These are phyloP conservation scores for Typhlichthys subterraneus DNA, from an alignment of 2,797 vertebrate genomes.

Conservation along the genomic window DNA sequence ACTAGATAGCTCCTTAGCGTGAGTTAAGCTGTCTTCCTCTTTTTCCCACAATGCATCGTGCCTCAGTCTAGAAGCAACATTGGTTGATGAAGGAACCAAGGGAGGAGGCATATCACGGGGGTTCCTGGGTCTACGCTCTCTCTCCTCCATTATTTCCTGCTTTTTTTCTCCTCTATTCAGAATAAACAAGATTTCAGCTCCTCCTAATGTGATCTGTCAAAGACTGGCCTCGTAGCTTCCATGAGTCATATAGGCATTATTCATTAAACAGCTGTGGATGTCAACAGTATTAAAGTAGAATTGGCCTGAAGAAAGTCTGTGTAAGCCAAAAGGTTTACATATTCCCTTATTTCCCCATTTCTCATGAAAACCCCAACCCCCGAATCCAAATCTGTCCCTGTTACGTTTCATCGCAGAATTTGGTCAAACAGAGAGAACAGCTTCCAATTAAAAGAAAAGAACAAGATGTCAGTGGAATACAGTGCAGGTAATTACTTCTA, in stretches of 20 bases:
- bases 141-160: not conserved
- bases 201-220: slow-evolving; percentile 53
- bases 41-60: slow-evolving; percentile 7
- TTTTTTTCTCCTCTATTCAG: slow-evolving; percentile 4
- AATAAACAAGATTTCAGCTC: slow-evolving; percentile 30
- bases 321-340: slow-evolving; percentile 39
- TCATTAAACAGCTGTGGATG: slow-evolving; percentile 56
- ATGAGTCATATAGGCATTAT: slow-evolving; percentile 52
- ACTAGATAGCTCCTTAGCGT: slow-evolving; percentile 44
- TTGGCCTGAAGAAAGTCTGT: slow-evolving; percentile 44
- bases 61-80: slow-evolving; percentile 15
- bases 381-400: too few species aligned
- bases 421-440: slow-evolving; percentile 39
- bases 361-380: not conserved
- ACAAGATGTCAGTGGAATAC: slow-evolving; percentile 47
- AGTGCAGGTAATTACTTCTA: slow-evolving; percentile 70
- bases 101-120: slow-evolving; percentile 27
- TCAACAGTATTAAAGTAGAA: slow-evolving; percentile 47
- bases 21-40: slow-evolving; percentile 32
- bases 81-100: slow-evolving; percentile 26
- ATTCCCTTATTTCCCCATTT: slow-evolving; percentile 11
- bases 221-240: slow-evolving; percentile 55
- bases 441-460: slow-evolving; percentile 33
- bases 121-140: slow-evolving; percentile 2
- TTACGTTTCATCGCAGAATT: slow-evolving; percentile 1